A percentile compares a stretch with the other conserved stretches of the same genome.
Evolutionary conservation across 2,888 invertebrate genomes (phyloP).

Genomic region (Acleris emargana): DNA sequence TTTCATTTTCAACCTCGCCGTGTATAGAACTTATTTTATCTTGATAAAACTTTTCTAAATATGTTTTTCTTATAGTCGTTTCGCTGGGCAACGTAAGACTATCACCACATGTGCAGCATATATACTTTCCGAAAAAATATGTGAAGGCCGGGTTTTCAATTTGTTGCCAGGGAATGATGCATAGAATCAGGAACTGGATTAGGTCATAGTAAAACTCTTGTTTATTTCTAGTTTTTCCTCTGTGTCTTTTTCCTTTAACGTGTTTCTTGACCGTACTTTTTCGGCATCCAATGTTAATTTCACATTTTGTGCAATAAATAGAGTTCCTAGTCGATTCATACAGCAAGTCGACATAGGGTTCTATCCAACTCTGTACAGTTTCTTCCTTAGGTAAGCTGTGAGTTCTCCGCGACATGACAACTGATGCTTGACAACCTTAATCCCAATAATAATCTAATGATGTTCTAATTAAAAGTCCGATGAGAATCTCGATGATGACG

Average conservation of each 20-base stretch:
- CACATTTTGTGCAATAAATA: slow-evolving; percentile 17
- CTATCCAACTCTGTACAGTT: background rate
- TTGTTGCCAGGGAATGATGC: slow-evolving; percentile 13
- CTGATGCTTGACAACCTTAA: background rate
- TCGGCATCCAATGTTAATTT: slow-evolving; percentile 3
- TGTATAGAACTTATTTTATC: no score
- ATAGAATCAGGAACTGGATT: slow-evolving; percentile 11
- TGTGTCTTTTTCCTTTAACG: background rate
- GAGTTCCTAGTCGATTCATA: slow-evolving; percentile 7
- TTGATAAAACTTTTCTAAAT: no score
- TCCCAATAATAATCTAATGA: slow-evolving; percentile 3
- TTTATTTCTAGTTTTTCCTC: background rate
- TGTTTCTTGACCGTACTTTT: slow-evolving; percentile 8
- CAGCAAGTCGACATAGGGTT: slow-evolving; percentile 5
- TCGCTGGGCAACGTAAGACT: no score
- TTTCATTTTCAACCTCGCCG: no score
- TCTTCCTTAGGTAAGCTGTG: slow-evolving; percentile 1
- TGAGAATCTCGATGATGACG: no score
- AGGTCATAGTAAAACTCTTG: slow-evolving; percentile 11
- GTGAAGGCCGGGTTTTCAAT: slow-evolving; percentile 11
- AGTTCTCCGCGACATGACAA: slow-evolving; percentile 2
- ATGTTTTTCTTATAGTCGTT: no score
- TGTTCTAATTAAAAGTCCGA: slow-evolving; percentile 5
- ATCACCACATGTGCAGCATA: no score
- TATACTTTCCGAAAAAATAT: background rate